Base-by-base conservation (phyloP, 2,888 invertebrate species). In the Dryococelus australis region DNA sequence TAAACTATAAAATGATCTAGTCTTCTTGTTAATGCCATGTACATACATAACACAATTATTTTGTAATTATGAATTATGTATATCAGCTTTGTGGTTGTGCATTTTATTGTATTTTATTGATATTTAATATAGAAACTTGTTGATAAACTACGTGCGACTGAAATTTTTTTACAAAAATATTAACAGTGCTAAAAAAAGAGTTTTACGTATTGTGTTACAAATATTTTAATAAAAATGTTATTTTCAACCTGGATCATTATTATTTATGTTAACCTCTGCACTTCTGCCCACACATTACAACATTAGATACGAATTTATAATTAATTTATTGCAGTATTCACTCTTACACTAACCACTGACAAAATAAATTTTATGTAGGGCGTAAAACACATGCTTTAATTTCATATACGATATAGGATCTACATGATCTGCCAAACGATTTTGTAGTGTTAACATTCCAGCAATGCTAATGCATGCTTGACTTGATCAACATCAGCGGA, bases 1-100 rank as follows among this genome's bases (percentile, higher is more conserved):
- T 65, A 16, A 65, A 65, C 65, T 65, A 65, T 65, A 65, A 65
- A 65, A 65, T 65, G 65, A 65, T 65, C 65, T 65, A 65, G 65
- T 65, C 65, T 65, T 65, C 6, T 65, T 65, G 65, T 65, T 65
- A 65, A 16, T 65, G 24, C 8, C 65, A 16, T 65, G 65, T 65
- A 65, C 10, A 65, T 65, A 65, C 10, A 65, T 65, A 65, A 65
- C 65, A 65, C 65, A 65, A 65, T 65, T 65, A 65, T 65, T 65
- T 65, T 65, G 65, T 65, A 65, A 65, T 16, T 65, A 65, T 51
- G n/a, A 65, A 65, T 65, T 65, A 65, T 65, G n/a, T 65, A 65
- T 65, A 65, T 65, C 65, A 65, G 65, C 47, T 65, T 65, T 65
- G 65, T 65, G 65, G 65, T 65, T 65, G 65, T 65, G 65, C 65